phyloP scores from a whole-genome alignment of 2,888 invertebrate species.

The Tipula unca region DNA sequence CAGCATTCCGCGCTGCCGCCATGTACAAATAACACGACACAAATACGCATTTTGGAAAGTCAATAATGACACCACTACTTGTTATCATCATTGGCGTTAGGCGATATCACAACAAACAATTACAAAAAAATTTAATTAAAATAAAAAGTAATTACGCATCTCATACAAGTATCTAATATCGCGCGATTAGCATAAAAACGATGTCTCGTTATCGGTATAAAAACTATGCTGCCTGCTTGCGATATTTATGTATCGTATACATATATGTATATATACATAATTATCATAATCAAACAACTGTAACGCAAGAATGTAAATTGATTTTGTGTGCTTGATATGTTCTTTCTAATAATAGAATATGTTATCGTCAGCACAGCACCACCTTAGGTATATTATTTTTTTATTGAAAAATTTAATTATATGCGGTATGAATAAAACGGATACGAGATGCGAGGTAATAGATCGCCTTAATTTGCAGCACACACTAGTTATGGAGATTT shows the following conservation, averaged over 20 bases:
- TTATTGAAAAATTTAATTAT: not conserved
- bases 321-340: not conserved
- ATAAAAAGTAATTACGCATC: not conserved
- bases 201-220: not conserved
- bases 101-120: not conserved
- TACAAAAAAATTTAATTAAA: not conserved
- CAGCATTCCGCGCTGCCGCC: not conserved
- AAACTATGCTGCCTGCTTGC: not conserved
- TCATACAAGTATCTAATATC: not conserved
- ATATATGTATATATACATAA: not conserved
- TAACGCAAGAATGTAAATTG: not conserved
- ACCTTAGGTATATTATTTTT: not conserved
- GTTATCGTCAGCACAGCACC: not conserved
- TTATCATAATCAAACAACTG: slow-evolving; percentile 8
- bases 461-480: not conserved
- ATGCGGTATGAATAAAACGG: not conserved
- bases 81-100: not conserved
- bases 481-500: not conserved
- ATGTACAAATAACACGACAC: not conserved
- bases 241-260: too few species aligned
- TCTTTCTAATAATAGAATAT: not conserved
- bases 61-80: not conserved
- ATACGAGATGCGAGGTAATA: not conserved
- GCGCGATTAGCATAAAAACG: not conserved
- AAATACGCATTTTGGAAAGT: not conserved